Conservation (phyloP, 2,888 invertebrate genomes). For the Epistrophe eligans region DNA sequence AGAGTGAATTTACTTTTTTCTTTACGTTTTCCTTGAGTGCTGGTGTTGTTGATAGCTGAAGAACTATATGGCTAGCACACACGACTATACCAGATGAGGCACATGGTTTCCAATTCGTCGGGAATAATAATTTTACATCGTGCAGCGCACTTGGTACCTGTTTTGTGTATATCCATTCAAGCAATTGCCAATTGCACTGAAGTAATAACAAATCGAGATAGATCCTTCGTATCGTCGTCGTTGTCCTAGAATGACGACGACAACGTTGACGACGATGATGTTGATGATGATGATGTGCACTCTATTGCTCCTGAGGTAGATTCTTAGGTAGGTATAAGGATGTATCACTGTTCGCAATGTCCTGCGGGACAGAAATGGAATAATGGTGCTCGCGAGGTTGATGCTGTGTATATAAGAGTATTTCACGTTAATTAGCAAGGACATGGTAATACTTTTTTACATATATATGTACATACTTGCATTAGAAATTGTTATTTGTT, state of each 20-base stretch:
- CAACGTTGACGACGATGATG: not conserved
- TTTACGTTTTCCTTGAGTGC: constrained; percentile 48
- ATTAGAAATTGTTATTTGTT: constrained; percentile 32
- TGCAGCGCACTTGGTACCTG: constrained; percentile 39
- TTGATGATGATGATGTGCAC: not conserved
- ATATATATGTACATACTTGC: not conserved
- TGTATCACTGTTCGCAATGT: constrained; percentile 45
- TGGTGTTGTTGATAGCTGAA: constrained; percentile 52
- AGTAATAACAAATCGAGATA: constrained; percentile 69
- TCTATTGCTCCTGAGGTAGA: not conserved
- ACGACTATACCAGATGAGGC: constrained; percentile 46
- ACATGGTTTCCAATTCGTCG: constrained; percentile 50
- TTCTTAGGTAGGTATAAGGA: constrained; percentile 1
- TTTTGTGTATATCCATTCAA: constrained; percentile 52
- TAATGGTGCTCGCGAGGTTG: constrained; percentile 50
- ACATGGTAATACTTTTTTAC: constrained; percentile 27
- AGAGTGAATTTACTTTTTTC: constrained; percentile 41
- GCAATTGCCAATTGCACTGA: constrained; percentile 64
- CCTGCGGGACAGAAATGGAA: constrained; percentile 55
- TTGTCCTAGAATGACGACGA: not conserved
- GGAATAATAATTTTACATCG: constrained; percentile 44
- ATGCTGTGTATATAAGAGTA: constrained; percentile 6
- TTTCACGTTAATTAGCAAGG: constrained; percentile 66
- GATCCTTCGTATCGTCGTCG: too few species aligned
- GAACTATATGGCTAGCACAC: constrained; percentile 6